Base-by-base conservation (phyloP, 2,888 invertebrate species). In the Scelioninae gen. 2 region DNA sequence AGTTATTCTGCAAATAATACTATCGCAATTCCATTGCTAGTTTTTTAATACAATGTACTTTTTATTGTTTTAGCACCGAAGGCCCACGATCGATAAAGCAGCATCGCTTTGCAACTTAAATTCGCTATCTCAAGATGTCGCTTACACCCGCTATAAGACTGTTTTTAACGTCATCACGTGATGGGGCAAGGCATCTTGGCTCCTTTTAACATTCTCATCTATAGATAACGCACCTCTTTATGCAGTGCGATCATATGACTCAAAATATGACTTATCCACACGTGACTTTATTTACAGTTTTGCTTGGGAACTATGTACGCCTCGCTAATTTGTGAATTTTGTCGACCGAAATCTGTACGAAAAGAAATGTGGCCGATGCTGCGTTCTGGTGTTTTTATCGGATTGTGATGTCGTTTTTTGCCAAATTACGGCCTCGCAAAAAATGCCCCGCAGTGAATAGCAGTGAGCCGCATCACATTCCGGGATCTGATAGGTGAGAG, bases 371-470 rank as follows among this genome's bases (percentile, higher is more conserved):
- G 78, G 76, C 77, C 78, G 78, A 74, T 76, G 73, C 68, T 65
- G 75, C 75, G 75, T 68, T 58, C 31, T 52, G 18, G 13, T 31
- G 37, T 74, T 67, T 15, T 57, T 69, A 65, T 78, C 68, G 73
- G 74, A 75, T 80, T 85, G 88, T 87, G 87, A 93, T 93, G 93
- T 92, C 92, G 88, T 89, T 93, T 87, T 89, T 93, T 85, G 91
- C 92, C 84, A 92, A 92, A 89, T 87, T 93, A 79, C 91, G 92
- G 87, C 88, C 89, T 81, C 88, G 90, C 75, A 85, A 84, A 86
- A 91, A 90, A 63, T 71, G 67, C 52, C 87, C 89, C 28, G 88
- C 68, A 74, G 73, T 69, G 76, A 74, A 58, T 64, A 43, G 58
- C 64, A 55, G 48, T 25, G 55, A 60, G 31, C 50, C 60, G 67